These are phyloP conservation scores for Tor tambroides DNA, from an alignment of 2,113 vertebrate species.

Conservation along the genomic window DNA sequence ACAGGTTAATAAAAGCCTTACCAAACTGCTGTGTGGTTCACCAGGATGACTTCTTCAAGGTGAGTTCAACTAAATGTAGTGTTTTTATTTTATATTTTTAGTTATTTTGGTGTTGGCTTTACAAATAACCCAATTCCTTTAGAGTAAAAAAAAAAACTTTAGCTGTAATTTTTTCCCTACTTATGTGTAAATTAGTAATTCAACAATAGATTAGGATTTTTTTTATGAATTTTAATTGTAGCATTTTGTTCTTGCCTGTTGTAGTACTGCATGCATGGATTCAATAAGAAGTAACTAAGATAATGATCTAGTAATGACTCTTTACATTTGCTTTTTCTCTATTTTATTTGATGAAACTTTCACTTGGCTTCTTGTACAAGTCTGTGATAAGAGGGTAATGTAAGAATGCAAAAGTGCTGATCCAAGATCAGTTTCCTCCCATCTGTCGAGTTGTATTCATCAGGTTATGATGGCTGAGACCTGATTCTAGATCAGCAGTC, in stretches of 20 bases:
- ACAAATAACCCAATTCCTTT: background rate
- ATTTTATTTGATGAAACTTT: background rate
- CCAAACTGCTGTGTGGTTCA: conserved; percentile 83
- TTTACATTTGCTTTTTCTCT: background rate
- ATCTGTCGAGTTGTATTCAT: conserved; percentile 32
- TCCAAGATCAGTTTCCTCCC: conserved; percentile 27
- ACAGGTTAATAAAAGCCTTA: conserved; percentile 74
- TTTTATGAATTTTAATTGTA: background rate
- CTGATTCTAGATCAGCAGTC: conserved; percentile 22
- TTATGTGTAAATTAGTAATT: background rate
- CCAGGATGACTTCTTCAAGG: conserved; percentile 85
- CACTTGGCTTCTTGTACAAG: background rate
- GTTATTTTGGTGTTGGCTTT: background rate
- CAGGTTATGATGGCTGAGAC: background rate
- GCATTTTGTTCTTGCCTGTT: background rate
- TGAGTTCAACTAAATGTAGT: conserved; percentile 59
- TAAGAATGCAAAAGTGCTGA: background rate
- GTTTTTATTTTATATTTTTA: background rate
- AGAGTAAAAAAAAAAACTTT: background rate
- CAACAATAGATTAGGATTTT: background rate
- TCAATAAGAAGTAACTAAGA: background rate
- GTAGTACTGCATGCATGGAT: background rate
- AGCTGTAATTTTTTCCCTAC: background rate
- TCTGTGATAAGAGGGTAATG: background rate
- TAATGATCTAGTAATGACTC: background rate